Evolutionary conservation across 2,888 invertebrate species (phyloP).

Genomic region (Onthophagus sagittarius): DNA sequence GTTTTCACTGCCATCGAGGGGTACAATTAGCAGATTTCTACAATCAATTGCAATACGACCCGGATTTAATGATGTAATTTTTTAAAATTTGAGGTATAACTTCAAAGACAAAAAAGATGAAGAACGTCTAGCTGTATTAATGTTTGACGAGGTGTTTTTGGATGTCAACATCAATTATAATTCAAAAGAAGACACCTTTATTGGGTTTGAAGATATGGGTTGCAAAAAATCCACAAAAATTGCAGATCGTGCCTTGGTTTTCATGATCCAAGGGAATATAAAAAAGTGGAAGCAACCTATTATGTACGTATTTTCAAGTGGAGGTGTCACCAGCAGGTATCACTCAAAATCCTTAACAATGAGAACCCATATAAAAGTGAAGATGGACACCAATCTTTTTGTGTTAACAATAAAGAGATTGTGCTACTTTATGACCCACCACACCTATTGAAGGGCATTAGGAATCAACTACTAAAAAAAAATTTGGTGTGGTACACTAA

Average conservation of each 20-base stretch:
- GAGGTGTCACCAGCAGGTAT: background rate
- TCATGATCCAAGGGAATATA: background rate
- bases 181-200: background rate
- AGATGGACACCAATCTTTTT: background rate
- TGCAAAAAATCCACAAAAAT: background rate
- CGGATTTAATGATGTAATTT: no score
- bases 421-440: background rate
- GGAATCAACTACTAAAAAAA: conserved; percentile 1
- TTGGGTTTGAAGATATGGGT: background rate
- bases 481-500: background rate
- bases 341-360: no score
- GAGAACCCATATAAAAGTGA: no score
- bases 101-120: no score
- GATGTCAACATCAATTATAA: no score
- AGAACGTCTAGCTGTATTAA: no score
- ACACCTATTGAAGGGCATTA: background rate
- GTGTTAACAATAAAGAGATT: background rate
- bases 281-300: no score
- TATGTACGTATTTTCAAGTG: background rate
- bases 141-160: no score
- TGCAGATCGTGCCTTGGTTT: conserved; percentile 5
- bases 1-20: no score
- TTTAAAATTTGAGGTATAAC: no score
- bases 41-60: no score
- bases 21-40: no score